A percentile compares a stretch with the other conserved stretches of the same genome.
phyloP scores from a whole-genome alignment of 2,888 invertebrate species.

The Hydroisotoma schaefferi region DNA sequence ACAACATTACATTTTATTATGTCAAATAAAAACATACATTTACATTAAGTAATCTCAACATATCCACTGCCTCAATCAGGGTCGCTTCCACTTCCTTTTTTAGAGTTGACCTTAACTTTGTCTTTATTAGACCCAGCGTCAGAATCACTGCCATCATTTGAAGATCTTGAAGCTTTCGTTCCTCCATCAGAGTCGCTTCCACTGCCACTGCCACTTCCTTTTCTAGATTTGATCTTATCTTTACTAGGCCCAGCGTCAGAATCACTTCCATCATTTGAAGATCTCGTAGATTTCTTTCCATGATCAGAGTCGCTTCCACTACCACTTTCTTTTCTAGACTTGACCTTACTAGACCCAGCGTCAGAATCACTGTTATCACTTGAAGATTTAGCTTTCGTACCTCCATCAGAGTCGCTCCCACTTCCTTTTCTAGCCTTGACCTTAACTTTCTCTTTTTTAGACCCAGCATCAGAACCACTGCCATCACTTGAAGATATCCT shows the following conservation, averaged over 20 bases:
- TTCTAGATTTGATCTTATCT: too few relatives aligned
- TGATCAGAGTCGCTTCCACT: slow-evolving; percentile 8
- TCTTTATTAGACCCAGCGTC: slow-evolving; percentile 15
- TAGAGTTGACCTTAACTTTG: too few relatives aligned
- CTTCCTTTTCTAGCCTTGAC: too few relatives aligned
- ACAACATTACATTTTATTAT: too few relatives aligned
- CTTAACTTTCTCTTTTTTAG: too few relatives aligned
- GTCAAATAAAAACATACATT: too few relatives aligned
- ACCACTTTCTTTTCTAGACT: too few relatives aligned
- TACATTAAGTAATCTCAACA: too few relatives aligned
- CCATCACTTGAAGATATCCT: slow-evolving; percentile 75
- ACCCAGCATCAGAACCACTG: slow-evolving; percentile 58
- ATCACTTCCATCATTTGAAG: slow-evolving; percentile 66
- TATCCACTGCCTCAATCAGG: slow-evolving; percentile 8
- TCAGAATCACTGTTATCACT: slow-evolving; percentile 50
- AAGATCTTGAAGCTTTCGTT: slow-evolving; percentile 60
- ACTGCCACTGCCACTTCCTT: slow-evolving; percentile 1
- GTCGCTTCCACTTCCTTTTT: slow-evolving; percentile 4
- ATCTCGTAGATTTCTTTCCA: slow-evolving; percentile 80
- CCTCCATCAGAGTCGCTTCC: slow-evolving; percentile 12
- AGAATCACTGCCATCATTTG: slow-evolving; percentile 61
- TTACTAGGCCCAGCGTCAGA: slow-evolving; percentile 21
- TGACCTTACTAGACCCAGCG: background rate
- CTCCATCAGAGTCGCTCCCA: slow-evolving; percentile 11
- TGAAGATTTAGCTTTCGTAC: slow-evolving; percentile 54